phyloP scores from a whole-genome alignment of 2,113 vertebrate species.

The Barnardius zonarius region DNA sequence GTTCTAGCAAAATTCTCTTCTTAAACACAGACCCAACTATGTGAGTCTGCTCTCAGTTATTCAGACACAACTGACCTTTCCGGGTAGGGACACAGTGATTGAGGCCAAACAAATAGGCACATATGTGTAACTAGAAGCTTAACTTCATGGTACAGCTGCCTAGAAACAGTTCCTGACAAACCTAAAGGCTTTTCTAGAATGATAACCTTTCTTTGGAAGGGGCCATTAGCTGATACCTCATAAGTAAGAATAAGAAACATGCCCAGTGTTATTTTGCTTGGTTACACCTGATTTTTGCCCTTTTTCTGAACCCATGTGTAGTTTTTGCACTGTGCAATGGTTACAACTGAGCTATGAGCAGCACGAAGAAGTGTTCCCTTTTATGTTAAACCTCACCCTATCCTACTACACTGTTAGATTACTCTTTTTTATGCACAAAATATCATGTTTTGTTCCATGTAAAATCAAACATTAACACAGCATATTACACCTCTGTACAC shows the following conservation, averaged over 20 bases:
- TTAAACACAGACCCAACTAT: not conserved
- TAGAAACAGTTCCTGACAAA: not conserved
- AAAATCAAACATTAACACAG: not conserved
- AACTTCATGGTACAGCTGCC: not conserved
- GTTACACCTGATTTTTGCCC: rapidly evolving
- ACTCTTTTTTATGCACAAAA: not conserved
- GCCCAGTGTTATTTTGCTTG: not conserved
- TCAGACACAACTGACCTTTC: not conserved
- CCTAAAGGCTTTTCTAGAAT: rapidly evolving
- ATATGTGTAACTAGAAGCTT: rapidly evolving
- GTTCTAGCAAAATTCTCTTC: not conserved
- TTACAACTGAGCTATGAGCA: not conserved
- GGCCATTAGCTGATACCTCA: not conserved
- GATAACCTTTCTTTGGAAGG: not conserved
- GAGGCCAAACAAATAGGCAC: not conserved
- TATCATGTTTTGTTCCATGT: not conserved
- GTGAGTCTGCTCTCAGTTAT: rapidly evolving
- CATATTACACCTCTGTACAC: not conserved
- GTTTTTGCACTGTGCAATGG: not conserved
- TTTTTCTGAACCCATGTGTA: not conserved
- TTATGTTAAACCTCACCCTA: not conserved
- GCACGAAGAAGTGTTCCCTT: not conserved
- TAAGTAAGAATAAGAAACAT: not conserved
- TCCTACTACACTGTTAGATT: not conserved
- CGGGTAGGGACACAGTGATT: not conserved